Base-by-base conservation (phyloP, 2,113 vertebrate species). In the Saimiri boliviensis region DNA sequence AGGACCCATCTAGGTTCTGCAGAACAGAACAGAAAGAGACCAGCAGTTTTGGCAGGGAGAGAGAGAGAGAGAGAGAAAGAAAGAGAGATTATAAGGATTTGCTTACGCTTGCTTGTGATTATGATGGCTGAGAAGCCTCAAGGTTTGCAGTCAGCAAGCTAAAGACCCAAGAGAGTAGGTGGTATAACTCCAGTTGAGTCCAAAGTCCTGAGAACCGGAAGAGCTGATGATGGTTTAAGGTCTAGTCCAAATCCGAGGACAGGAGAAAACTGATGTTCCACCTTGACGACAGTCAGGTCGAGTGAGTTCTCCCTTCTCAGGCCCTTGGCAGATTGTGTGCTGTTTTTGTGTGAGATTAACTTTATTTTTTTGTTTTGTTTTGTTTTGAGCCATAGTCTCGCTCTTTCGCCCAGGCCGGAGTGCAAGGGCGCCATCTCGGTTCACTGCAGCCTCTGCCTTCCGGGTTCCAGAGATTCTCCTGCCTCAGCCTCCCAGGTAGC, bases 301-400 rank as follows among this genome's bases (percentile, higher is more conserved):
- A 74, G 32, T 20, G 19, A 37, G 17, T 56, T 49, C 17, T 85
- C 6, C 66, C 8, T 49, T 85, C 3, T 45, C 20, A 19, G 63
- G 35, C 25, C 9, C 52, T 54, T 21, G 23, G 16, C 0, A 71
- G 49, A 58, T n/a, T 6, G 10, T 37, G 23, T 0, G 45, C 27
- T 63, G 60, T 1, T 63, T 63, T 32, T 13, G 27, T 13, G 30
- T 63, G 27, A 63, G 27, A 63, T 63, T 63, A 30, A 63, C 27
- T 63, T 32, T 63, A 6, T 30, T 32, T 63, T 63, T 60, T 32
- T 23, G 52, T 52, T 58, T 63, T 63, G 27, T 12, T 63, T 2
- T 63, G 60, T 63, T 63, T 63, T 63, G 27, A 63, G 60, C 12
- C 13, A 4, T 27, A 14, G 27, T 30, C 60, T 63, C 6, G 10